These are phyloP conservation scores for Azemiops feae DNA, from an alignment of 2,113 vertebrate species.

Conservation along the genomic window DNA sequence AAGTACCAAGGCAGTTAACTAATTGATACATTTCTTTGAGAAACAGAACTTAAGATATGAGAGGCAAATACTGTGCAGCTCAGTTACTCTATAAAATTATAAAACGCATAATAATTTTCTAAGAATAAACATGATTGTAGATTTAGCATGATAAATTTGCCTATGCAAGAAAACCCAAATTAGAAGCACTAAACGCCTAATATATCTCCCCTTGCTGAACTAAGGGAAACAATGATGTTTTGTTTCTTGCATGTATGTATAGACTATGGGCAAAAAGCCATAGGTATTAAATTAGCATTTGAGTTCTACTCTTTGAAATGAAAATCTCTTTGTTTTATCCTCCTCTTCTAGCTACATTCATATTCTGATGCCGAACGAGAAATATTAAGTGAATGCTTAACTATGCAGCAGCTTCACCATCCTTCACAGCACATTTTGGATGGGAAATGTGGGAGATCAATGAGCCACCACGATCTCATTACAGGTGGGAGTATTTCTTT, in stretches of 20 bases:
- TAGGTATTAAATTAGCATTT: slow-evolving; percentile 29
- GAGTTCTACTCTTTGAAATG: slow-evolving; percentile 50
- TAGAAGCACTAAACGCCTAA: slow-evolving; percentile 25
- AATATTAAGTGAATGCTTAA: slow-evolving; percentile 83
- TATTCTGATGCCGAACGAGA: slow-evolving; percentile 85
- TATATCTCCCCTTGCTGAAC: slow-evolving; percentile 29
- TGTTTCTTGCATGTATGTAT: slow-evolving; percentile 29
- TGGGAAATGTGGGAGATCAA: slow-evolving; percentile 77
- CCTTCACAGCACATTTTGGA: slow-evolving; percentile 80
- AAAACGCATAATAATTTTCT: slow-evolving; percentile 47
- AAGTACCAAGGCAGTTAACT: slow-evolving; percentile 47
- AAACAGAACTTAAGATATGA: slow-evolving; percentile 26
- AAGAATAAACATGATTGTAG: slow-evolving; percentile 28
- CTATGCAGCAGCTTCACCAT: slow-evolving; percentile 84
- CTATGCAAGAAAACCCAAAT: slow-evolving; percentile 35
- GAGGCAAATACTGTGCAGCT: slow-evolving; percentile 26
- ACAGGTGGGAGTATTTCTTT: slow-evolving; percentile 74
- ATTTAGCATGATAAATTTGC: slow-evolving; percentile 31
- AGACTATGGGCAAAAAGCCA: slow-evolving; percentile 26
- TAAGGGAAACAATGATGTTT: slow-evolving; percentile 38
- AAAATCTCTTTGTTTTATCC: slow-evolving; percentile 58
- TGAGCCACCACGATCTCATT: slow-evolving; percentile 83
- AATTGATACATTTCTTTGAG: slow-evolving; percentile 47
- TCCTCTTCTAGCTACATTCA: slow-evolving; percentile 76
- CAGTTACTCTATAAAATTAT: slow-evolving; percentile 28